These are phyloP conservation scores for Lordiphosa collinella DNA, from an alignment of 1,140 invertebrate species.

Conservation along the genomic window DNA sequence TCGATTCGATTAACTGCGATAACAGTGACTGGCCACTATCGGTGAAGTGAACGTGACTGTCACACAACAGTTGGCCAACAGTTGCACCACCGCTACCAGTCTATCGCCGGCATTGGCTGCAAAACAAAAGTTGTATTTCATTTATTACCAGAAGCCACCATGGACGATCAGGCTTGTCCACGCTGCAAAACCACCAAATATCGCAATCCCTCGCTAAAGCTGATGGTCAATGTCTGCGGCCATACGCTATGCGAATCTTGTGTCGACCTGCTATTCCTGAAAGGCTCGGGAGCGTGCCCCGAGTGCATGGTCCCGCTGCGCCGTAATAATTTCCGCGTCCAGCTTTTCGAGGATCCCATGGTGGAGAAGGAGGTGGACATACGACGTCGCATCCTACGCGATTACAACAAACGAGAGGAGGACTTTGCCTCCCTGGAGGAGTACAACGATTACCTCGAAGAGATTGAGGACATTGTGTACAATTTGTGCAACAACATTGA, in stretches of 20 bases:
- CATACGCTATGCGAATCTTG: constrained; percentile 96
- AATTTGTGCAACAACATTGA: constrained; percentile 96
- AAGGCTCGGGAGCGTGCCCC: constrained; percentile 94
- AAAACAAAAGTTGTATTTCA: no score
- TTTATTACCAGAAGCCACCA: constrained; percentile 58
- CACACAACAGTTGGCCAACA: no score
- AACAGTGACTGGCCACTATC: no score
- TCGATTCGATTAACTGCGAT: no score
- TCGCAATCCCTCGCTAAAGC: constrained; percentile 96
- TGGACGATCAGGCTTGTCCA: constrained; percentile 96
- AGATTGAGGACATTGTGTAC: constrained; percentile 94
- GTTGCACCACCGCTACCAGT: no score
- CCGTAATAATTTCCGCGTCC: constrained; percentile 94
- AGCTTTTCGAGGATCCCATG: constrained; percentile 96
- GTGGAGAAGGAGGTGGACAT: constrained; percentile 99
- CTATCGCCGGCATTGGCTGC: no score
- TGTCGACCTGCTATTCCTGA: constrained; percentile 77
- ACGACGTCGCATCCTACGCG: constrained; percentile 91
- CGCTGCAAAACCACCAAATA: constrained; percentile 99
- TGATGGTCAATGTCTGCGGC: constrained; percentile 99
- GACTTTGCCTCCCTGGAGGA: constrained; percentile 90
- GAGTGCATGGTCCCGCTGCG: constrained; percentile 93
- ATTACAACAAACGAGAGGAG: constrained; percentile 95
- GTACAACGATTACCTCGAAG: constrained; percentile 96
- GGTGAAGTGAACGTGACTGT: no score